Conservation (phyloP, 2,888 invertebrate genomes). For the Capitulum mitella region DNA sequence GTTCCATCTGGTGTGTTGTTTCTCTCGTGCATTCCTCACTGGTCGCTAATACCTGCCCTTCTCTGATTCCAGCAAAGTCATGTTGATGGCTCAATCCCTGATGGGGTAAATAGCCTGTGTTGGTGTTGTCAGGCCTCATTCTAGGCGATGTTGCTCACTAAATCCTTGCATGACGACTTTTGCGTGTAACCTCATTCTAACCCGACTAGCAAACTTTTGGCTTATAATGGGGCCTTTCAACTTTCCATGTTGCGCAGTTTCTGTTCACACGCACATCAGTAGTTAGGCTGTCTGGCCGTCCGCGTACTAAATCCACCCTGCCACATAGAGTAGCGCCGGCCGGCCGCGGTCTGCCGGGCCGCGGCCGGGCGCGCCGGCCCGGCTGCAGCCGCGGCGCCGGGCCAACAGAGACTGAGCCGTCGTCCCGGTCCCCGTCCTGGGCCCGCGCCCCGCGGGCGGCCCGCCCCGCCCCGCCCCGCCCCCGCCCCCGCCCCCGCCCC, state of each 20-base stretch:
- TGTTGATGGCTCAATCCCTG: slow-evolving; percentile 19
- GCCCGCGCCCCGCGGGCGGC: not conserved
- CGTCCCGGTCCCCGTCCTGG: not conserved
- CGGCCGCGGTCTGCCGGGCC: slow-evolving; percentile 24
- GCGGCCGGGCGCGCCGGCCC: not conserved
- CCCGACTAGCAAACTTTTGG: slow-evolving; percentile 2
- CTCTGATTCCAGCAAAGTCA: slow-evolving; percentile 21
- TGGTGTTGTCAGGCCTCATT: slow-evolving; percentile 23
- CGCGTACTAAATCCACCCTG: slow-evolving; percentile 20
- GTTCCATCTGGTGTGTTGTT: not conserved
- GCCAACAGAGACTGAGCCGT: not conserved
- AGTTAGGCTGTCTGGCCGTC: slow-evolving; percentile 11
- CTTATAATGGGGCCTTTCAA: slow-evolving; percentile 22
- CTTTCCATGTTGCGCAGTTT: slow-evolving; percentile 11
- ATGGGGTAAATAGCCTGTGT: slow-evolving; percentile 24
- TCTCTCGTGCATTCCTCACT: slow-evolving; percentile 20
- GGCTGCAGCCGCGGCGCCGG: not conserved
- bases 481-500: slow-evolving; percentile 42
- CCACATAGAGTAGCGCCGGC: slow-evolving; percentile 39
- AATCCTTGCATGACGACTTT: slow-evolving; percentile 20
- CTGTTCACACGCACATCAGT: slow-evolving; percentile 20
- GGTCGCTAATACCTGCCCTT: slow-evolving; percentile 21
- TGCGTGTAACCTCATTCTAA: slow-evolving; percentile 14
- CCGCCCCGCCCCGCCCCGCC: not conserved
- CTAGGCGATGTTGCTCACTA: slow-evolving; percentile 14